A percentile compares a stretch with the other conserved stretches of the same genome.
phyloP scores from a whole-genome alignment of 2,113 vertebrate species.

The Pollachius pollachius region DNA sequence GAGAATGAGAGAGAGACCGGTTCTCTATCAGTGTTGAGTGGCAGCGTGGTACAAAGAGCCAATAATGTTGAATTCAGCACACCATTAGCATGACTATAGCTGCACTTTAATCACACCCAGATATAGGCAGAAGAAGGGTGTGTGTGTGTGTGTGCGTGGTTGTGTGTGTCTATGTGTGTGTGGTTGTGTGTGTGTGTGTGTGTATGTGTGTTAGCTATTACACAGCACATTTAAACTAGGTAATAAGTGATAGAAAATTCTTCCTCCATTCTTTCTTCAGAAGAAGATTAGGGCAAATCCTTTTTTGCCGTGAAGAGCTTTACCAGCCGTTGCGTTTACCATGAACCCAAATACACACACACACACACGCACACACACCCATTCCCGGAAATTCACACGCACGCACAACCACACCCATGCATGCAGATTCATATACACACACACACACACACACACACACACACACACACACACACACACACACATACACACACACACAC shows the following conservation, averaged over 20 bases:
- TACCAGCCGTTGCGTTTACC: too few species aligned
- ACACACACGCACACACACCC: too few species aligned
- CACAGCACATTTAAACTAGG: neutral
- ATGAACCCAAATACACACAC: too few species aligned
- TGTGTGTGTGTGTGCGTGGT: constrained; percentile 11
- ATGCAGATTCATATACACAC: too few species aligned
- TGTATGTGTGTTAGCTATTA: neutral
- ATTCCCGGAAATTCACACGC: too few species aligned
- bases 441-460: too few species aligned
- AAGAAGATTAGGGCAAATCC: neutral
- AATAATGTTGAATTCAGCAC: constrained; percentile 55
- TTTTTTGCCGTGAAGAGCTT: neutral
- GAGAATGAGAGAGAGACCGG: constrained; percentile 13
- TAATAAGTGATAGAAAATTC: too few species aligned
- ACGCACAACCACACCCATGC: too few species aligned
- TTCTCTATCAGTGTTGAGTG: constrained; percentile 53
- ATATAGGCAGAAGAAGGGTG: constrained; percentile 30
- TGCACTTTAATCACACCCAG: constrained; percentile 55
- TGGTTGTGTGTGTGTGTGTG: neutral
- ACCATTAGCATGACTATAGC: constrained; percentile 72
- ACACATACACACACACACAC: too few species aligned
- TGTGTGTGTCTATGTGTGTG: neutral
- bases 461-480: too few species aligned
- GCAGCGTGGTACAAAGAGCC: constrained; percentile 62
- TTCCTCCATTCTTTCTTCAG: too few species aligned